Percentiles rank a stretch among this genome's conserved stretches.
Evolutionary conservation across 1,140 invertebrate species (phyloP).

Genomic region (Drosophila setifemur): DNA sequence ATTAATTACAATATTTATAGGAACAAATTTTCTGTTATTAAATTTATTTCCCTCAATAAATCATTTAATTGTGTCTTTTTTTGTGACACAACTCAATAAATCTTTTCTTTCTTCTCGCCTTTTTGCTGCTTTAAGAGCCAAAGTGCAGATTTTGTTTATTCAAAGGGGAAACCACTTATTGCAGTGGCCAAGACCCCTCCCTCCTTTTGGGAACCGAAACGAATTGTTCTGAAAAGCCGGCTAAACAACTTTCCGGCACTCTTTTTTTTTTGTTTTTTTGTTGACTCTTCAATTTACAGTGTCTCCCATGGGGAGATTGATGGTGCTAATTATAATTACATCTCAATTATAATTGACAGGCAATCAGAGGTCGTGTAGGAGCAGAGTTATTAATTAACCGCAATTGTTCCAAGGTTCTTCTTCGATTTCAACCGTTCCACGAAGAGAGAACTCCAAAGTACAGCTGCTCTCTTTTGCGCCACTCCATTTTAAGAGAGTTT

Average conservation of each 20-base stretch:
- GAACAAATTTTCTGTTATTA: too few relatives aligned
- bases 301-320: constrained; percentile 1
- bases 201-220: not conserved
- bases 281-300: not conserved
- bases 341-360: constrained; percentile 23
- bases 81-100: constrained; percentile 2
- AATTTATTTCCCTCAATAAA: not conserved
- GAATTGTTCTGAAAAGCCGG: constrained; percentile 31
- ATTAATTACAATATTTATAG: too few relatives aligned
- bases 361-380: constrained; percentile 21
- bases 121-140: not conserved
- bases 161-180: not conserved
- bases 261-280: not conserved
- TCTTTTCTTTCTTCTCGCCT: constrained; percentile 8
- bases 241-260: constrained; percentile 5
- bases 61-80: not conserved
- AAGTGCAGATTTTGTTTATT: constrained; percentile 15
- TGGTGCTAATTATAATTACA: constrained; percentile 32
- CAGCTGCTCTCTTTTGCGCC: not conserved
- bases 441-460: too few relatives aligned
- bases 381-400: constrained; percentile 43
- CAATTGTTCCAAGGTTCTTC: constrained; percentile 36
- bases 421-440: constrained; percentile 39
- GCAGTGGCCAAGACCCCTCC: not conserved
- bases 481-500: constrained; percentile 5